Evolutionary conservation across 2,888 invertebrate genomes (phyloP).

Genomic region (Miltochrista miniata): DNA sequence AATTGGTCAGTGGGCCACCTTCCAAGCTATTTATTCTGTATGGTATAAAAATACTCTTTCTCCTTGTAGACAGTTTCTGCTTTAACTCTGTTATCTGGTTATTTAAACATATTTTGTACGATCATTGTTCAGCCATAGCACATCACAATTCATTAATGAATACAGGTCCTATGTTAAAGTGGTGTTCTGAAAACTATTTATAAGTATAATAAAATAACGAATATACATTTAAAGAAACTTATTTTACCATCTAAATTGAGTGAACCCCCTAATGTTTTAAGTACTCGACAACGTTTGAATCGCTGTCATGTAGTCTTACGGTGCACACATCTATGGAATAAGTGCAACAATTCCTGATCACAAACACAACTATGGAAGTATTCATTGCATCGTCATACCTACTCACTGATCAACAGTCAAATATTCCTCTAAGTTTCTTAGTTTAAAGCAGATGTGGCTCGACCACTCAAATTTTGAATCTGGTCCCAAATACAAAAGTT

Average conservation of each 20-base stretch:
- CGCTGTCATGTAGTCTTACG: constrained; percentile 37
- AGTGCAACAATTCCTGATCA: constrained; percentile 24
- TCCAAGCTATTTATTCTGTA: constrained; percentile 60
- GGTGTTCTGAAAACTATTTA: constrained; percentile 41
- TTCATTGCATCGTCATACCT: constrained; percentile 21
- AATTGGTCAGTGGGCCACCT: constrained; percentile 67
- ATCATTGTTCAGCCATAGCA: constrained; percentile 70
- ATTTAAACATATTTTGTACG: constrained; percentile 77
- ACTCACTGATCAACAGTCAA: background rate
- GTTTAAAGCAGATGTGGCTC: background rate
- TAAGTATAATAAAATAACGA: constrained; percentile 26
- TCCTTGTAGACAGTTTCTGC: constrained; percentile 52
- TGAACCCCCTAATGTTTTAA: constrained; percentile 57
- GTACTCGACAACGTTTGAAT: constrained; percentile 50
- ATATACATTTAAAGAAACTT: constrained; percentile 30
- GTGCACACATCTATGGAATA: constrained; percentile 12
- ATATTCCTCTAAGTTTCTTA: background rate
- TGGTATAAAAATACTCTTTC: constrained; percentile 77
- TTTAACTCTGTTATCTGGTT: constrained; percentile 64
- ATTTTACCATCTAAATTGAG: constrained; percentile 46
- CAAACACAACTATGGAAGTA: constrained; percentile 16
- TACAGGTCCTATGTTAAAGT: constrained; percentile 57
- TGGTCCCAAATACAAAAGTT: constrained; percentile 38
- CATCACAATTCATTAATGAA: constrained; percentile 69
- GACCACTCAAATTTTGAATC: constrained; percentile 11